phyloP scores from a whole-genome alignment of 2,888 invertebrate species.

The Dryobotodes eremita region DNA sequence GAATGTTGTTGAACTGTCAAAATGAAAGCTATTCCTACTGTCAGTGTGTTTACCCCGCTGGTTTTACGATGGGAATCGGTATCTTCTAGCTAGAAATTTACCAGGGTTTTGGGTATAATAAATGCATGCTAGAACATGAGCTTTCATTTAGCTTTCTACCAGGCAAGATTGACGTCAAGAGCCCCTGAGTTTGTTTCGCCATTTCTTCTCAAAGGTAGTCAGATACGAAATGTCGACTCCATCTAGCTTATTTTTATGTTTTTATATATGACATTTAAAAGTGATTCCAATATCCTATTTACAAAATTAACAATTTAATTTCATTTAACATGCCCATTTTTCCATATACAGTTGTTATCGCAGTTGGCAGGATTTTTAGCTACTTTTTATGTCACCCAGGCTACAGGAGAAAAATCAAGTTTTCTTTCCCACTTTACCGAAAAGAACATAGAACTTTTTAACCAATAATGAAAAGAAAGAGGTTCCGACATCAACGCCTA shows the following conservation, averaged over 20 bases:
- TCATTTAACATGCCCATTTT: not conserved
- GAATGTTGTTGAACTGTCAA: too few relatives aligned
- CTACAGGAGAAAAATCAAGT: not conserved
- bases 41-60: not conserved
- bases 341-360: not conserved
- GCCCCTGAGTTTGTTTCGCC: too few relatives aligned
- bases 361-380: not conserved
- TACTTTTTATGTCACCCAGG: not conserved
- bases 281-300: too few relatives aligned
- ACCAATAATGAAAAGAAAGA: not conserved
- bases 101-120: not conserved
- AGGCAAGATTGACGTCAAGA: not conserved
- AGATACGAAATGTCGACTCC: not conserved
- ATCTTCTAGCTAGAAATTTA: not conserved
- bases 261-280: too few relatives aligned
- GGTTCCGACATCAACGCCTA: not conserved
- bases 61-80: not conserved
- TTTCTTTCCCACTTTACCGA: not conserved
- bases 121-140: not conserved
- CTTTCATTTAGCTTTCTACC: not conserved
- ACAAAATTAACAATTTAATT: not conserved
- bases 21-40: too few relatives aligned
- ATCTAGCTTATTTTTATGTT: too few relatives aligned
- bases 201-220: too few relatives aligned
- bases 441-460: not conserved